Percentiles rank a stretch among this genome's conserved stretches.
phyloP scores from a whole-genome alignment of 2,888 invertebrate species.

The Sphaerophoria rueppellii region DNA sequence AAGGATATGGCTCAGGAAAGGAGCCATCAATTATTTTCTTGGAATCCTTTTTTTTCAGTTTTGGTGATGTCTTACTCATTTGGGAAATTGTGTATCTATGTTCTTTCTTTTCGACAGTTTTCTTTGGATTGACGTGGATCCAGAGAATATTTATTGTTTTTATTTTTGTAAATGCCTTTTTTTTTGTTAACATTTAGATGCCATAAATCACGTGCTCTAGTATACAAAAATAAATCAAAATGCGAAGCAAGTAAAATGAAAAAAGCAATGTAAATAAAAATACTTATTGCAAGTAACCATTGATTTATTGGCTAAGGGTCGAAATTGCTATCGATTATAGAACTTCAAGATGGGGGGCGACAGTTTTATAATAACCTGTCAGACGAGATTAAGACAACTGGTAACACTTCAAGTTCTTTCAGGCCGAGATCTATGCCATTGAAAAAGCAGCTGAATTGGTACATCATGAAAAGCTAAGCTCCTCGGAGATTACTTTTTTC shows the following conservation, averaged over 20 bases:
- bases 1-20: slow-evolving; percentile 6
- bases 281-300: too few relatives aligned
- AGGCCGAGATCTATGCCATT: too few relatives aligned
- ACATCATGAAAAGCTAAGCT: too few relatives aligned
- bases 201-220: neutral
- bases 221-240: slow-evolving; percentile 28
- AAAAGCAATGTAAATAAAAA: neutral
- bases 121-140: neutral
- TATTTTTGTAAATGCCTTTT: neutral
- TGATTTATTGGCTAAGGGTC: neutral
- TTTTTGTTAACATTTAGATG: neutral
- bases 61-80: neutral
- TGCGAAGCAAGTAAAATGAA: neutral
- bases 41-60: neutral
- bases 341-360: too few relatives aligned
- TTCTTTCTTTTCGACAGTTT: neutral
- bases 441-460: too few relatives aligned
- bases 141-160: neutral
- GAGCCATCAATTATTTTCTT: neutral
- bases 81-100: neutral
- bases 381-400: too few relatives aligned
- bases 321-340: neutral
- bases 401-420: too few relatives aligned
- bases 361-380: too few relatives aligned
- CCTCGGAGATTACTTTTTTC: too few relatives aligned